phyloP scores from a whole-genome alignment of 1,140 invertebrate species.

The Homalodisca vitripennis region DNA sequence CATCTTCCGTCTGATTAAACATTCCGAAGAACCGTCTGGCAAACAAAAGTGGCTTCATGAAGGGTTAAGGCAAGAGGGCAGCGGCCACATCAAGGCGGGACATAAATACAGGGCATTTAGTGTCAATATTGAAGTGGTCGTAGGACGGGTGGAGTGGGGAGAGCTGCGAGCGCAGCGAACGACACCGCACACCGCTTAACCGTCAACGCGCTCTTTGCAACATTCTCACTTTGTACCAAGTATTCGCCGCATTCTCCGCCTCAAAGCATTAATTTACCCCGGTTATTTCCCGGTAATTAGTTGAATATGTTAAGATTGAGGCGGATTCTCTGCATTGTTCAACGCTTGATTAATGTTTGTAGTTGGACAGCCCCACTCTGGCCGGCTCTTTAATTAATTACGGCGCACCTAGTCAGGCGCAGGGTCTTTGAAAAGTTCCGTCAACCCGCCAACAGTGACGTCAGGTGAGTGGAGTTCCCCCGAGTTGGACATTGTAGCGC shows the following conservation, averaged over 20 bases:
- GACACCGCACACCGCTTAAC: not conserved
- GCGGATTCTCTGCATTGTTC: constrained; percentile 9
- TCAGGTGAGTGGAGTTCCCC: too few species aligned
- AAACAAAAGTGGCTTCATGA: not conserved
- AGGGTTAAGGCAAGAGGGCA: not conserved
- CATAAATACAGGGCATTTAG: constrained; percentile 4
- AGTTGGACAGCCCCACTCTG: not conserved
- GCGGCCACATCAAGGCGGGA: not conserved
- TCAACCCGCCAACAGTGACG: too few species aligned
- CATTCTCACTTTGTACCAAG: constrained; percentile 14
- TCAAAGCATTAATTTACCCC: constrained; percentile 16
- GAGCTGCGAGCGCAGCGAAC: not conserved
- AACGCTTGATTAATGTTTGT: constrained; percentile 9
- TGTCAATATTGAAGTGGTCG: constrained; percentile 6
- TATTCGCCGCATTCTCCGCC: not conserved
- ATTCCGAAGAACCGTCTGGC: too few species aligned
- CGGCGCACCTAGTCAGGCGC: too few species aligned
- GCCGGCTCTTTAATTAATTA: constrained; percentile 12
- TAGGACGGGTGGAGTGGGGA: not conserved
- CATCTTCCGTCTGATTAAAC: too few species aligned
- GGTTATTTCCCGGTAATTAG: constrained; percentile 9
- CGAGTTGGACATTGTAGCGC: too few species aligned
- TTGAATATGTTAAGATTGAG: constrained; percentile 14
- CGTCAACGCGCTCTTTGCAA: not conserved
- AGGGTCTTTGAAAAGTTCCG: too few species aligned